Conservation (phyloP, 2,113 vertebrate species). For the Passer montanus region DNA sequence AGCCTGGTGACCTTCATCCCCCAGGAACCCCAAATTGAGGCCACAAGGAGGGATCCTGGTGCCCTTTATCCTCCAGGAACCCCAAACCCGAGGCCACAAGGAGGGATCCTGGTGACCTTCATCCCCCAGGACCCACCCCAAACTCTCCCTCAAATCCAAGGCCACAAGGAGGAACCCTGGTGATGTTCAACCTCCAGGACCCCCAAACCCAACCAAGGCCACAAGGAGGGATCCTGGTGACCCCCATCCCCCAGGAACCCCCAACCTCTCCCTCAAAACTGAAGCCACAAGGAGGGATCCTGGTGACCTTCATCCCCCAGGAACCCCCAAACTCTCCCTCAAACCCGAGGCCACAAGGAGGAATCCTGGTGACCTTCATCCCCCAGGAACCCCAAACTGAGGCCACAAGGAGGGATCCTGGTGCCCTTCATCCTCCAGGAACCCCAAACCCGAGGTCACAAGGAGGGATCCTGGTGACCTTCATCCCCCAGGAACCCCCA, state of each 20-base stretch:
- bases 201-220: too few relatives aligned
- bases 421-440: background rate
- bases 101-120: too few relatives aligned
- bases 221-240: too few relatives aligned
- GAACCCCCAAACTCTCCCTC: fast-evolving
- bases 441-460: fast-evolving
- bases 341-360: fast-evolving
- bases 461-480: background rate
- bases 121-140: too few relatives aligned
- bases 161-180: too few relatives aligned
- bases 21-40: background rate
- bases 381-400: fast-evolving
- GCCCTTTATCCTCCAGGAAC: too few relatives aligned
- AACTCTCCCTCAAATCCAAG: too few relatives aligned
- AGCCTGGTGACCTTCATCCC: background rate
- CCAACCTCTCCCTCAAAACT: too few relatives aligned
- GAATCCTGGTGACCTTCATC: background rate
- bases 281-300: too few relatives aligned
- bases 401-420: background rate
- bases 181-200: too few relatives aligned
- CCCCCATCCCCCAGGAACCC: fast-evolving
- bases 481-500: too few relatives aligned
- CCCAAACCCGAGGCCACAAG: too few relatives aligned
- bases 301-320: fast-evolving
- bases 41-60: background rate